Evolutionary conservation across 2,888 invertebrate genomes (phyloP), one percentile per base, ranked within the genome.

Genomic region (Volucella inflata): DNA sequence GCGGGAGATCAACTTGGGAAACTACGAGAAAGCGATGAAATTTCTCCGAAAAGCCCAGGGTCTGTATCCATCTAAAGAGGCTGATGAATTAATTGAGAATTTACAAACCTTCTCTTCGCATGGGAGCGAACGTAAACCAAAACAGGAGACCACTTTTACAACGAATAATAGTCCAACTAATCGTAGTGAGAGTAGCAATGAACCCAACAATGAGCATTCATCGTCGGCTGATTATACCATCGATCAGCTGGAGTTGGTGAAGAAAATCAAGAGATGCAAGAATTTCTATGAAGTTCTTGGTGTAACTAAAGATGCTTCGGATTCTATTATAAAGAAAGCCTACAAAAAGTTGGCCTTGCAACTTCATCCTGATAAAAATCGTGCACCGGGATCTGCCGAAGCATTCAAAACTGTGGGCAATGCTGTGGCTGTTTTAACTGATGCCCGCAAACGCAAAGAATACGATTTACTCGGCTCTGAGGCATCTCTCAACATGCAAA

Each of bases 321-420:
- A 95, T 87, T 93, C 93, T 71, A 95, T 95, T 81, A 93, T 96
- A 60, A 96, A 95, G 90, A 95, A 95, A 87, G 94, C 94, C 67
- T 97, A 96, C 89, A 94, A 95, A 87, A 95, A 95, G 89, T 90
- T 96, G 75, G 96, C 96, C 0, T 91, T 97, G n/a, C 95, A 95
- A 89, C 93, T 96, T 89, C 97, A 97, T 93, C 97, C 97, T 0
- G 97, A 97, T 90, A 97, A 97, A 91, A 97, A 97, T 91, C 95
- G 95, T 89, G 95, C 96, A 11, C 96, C 96, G 0, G 96, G 96
- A 8, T 95, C 97, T 67, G 95, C 94, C 1, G 96, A 96, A 91
- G 96, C 97, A 1, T 97, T 97, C 89, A 96, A 96, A 93, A 95
- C 95, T 30, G 94, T 97, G 87, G 96, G 96, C 68, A 97, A 96